Conservation (phyloP, 2,797 vertebrate species). For the Pyrocephalus nanus region DNA sequence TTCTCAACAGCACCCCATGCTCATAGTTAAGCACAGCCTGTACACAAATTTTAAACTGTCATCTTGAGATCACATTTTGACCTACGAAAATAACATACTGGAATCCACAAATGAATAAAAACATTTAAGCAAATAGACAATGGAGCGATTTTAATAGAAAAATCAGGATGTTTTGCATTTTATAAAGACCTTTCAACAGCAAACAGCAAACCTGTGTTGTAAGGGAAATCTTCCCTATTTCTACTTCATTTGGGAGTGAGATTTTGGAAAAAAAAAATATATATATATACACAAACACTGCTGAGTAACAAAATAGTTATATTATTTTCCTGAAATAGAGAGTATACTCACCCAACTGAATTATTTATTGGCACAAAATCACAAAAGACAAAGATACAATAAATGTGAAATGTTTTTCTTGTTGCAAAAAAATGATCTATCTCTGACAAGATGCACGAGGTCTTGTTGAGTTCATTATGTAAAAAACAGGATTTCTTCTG, state of each 20-base stretch:
- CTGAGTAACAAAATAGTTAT: background rate
- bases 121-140: background rate
- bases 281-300: too few species aligned
- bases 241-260: background rate
- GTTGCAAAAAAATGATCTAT: background rate
- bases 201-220: background rate
- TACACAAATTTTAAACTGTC: background rate
- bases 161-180: background rate
- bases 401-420: accelerated
- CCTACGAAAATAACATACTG: background rate
- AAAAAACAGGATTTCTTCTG: background rate
- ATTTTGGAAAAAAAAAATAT: background rate
- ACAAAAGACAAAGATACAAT: background rate
- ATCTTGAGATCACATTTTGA: background rate
- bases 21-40: accelerated
- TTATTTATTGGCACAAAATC: background rate
- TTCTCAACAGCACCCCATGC: background rate
- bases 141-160: background rate
- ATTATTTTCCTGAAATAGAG: background rate
- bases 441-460: background rate
- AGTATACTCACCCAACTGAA: background rate
- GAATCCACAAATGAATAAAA: background rate
- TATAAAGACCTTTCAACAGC: background rate
- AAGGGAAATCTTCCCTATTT: background rate
- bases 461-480: background rate